phyloP scores from a whole-genome alignment of 2,797 vertebrate genomes.

The Microctenopoma steveboyesi region DNA sequence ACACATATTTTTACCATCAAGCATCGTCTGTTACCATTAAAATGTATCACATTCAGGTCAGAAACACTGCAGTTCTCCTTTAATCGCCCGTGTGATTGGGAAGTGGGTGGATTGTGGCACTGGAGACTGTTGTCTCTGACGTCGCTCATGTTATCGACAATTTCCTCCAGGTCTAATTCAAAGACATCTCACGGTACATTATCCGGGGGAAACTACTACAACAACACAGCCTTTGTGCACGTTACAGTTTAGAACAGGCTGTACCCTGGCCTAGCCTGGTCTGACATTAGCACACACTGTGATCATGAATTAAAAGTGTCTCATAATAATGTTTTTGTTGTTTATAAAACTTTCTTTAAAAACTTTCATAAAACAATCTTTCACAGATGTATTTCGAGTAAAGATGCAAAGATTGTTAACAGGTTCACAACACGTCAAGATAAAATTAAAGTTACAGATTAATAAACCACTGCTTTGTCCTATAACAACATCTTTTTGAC shows the following conservation, averaged over 20 bases:
- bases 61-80: constrained; percentile 31
- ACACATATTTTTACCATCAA: constrained; percentile 10
- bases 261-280: constrained; percentile 2
- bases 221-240: constrained; percentile 28
- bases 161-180: constrained; percentile 31
- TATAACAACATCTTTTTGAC: constrained; percentile 1
- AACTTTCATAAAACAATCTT: constrained; percentile 11
- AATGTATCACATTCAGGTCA: constrained; percentile 17
- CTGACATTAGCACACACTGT: constrained; percentile 15
- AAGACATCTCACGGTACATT: constrained; percentile 21
- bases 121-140: constrained; percentile 41
- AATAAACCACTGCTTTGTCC: no score
- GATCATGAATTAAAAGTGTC: constrained; percentile 14
- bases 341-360: constrained; percentile 9
- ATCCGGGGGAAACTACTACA: constrained; percentile 15
- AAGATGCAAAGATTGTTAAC: constrained; percentile 25
- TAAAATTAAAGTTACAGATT: no score
- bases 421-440: constrained; percentile 1
- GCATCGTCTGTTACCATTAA: constrained; percentile 23
- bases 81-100: constrained; percentile 29
- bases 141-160: constrained; percentile 50
- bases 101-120: constrained; percentile 50
- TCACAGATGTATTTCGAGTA: constrained; percentile 27
- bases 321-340: constrained; percentile 20
- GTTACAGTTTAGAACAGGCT: constrained; percentile 39